These are phyloP conservation scores for Plebejus argus DNA, from an alignment of 2,888 invertebrate species.

Conservation along the genomic window DNA sequence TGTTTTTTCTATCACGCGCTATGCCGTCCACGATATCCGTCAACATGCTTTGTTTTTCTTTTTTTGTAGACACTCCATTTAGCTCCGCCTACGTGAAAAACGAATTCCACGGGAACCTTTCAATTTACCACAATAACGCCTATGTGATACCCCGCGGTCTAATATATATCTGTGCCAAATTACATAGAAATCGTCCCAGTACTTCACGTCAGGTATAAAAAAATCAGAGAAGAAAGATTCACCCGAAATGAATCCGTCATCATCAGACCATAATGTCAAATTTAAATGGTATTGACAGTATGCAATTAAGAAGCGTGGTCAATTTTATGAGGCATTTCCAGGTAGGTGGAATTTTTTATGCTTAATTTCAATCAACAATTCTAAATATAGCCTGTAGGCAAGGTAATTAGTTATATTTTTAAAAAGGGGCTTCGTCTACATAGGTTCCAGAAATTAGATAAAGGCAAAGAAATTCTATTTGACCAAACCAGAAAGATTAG, in stretches of 20 bases:
- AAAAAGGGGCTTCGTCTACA: too few species aligned
- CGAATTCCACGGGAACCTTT: not conserved
- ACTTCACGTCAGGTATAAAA: too few species aligned
- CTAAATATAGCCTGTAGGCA: not conserved
- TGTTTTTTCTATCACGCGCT: conserved; percentile 23
- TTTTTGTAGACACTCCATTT: not conserved
- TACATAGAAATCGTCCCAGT: not conserved
- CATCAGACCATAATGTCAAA: not conserved
- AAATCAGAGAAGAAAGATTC: not conserved
- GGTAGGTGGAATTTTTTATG: not conserved
- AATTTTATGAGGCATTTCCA: not conserved
- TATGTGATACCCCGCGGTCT: not conserved
- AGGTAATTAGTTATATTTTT: not conserved
- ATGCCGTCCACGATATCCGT: conserved; percentile 7
- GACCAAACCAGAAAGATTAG: too few species aligned
- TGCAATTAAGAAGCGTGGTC: not conserved
- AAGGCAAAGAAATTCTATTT: too few species aligned
- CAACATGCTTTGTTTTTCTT: conserved; percentile 15
- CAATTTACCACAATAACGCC: not conserved
- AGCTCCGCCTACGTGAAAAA: not conserved
- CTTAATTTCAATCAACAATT: not conserved
- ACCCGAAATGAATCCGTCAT: not conserved
- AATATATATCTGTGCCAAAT: not conserved
- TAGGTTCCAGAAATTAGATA: not conserved
- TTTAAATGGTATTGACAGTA: not conserved